phyloP scores from a whole-genome alignment of 2,113 vertebrate genomes.

The Eonycteris spelaea region DNA sequence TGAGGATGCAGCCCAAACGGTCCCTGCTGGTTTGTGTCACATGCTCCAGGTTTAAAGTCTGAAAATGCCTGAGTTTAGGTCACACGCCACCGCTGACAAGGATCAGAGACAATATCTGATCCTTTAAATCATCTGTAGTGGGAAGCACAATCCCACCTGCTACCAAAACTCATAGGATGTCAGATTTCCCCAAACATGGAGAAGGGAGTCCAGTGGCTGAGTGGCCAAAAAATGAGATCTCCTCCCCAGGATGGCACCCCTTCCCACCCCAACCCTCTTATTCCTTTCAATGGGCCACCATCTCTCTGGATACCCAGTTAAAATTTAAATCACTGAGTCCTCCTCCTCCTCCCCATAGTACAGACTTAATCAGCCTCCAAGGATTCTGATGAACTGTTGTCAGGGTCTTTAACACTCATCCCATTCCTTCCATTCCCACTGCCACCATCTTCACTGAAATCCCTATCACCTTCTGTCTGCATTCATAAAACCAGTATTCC shows the following conservation, averaged over 20 bases:
- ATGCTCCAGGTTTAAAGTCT: neutral
- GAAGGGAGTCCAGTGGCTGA: neutral
- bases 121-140: neutral
- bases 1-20: neutral
- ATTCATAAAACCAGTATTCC: neutral
- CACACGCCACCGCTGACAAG: neutral
- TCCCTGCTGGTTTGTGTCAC: neutral
- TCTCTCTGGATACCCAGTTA: neutral
- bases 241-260: neutral
- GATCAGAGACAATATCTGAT: constrained; percentile 11
- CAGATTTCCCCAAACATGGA: neutral
- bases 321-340: neutral
- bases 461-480: neutral
- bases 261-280: neutral
- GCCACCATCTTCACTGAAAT: neutral
- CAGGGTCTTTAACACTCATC: neutral
- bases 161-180: neutral
- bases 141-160: neutral
- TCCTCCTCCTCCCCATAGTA: neutral
- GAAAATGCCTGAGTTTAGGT: neutral
- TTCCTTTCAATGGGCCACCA: neutral
- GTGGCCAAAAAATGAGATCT: neutral
- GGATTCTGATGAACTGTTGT: neutral
- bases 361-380: neutral
- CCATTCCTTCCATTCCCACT: neutral